A percentile compares a stretch with the other conserved stretches of the same genome.
phyloP scores from a whole-genome alignment of 2,888 invertebrate species.

The Trichogramma dendrolimi region DNA sequence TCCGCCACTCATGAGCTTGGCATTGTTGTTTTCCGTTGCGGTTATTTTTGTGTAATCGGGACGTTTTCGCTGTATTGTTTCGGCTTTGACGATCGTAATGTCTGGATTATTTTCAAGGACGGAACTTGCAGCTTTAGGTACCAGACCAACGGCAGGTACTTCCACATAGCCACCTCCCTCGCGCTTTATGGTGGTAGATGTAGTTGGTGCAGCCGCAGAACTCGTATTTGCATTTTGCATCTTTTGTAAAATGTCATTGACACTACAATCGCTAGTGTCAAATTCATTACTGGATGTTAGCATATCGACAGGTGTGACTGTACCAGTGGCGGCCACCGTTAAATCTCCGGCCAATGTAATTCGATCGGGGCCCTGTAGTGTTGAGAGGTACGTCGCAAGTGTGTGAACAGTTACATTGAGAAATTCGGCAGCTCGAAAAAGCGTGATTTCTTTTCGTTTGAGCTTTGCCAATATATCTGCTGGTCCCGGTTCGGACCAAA shows the following conservation, averaged over 20 bases:
- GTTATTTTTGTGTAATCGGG: slow-evolving; percentile 50
- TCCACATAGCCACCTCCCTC: slow-evolving; percentile 50
- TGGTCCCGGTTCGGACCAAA: slow-evolving; percentile 75
- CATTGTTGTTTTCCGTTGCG: slow-evolving; percentile 50
- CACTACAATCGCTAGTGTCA: slow-evolving; percentile 30
- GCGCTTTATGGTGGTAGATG: slow-evolving; percentile 50
- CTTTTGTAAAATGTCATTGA: slow-evolving; percentile 53
- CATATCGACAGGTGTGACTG: slow-evolving; percentile 4
- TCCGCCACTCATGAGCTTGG: slow-evolving; percentile 50
- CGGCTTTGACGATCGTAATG: slow-evolving; percentile 61
- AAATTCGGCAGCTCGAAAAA: slow-evolving; percentile 71
- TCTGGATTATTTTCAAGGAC: slow-evolving; percentile 59
- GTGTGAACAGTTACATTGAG: slow-evolving; percentile 73
- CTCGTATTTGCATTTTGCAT: slow-evolving; percentile 42
- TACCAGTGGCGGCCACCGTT: slow-evolving; percentile 41
- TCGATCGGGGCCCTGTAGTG: slow-evolving; percentile 56
- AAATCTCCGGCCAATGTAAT: slow-evolving; percentile 53
- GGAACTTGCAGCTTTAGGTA: slow-evolving; percentile 48
- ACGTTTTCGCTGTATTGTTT: slow-evolving; percentile 51
- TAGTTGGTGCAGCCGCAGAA: slow-evolving; percentile 39
- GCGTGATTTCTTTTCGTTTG: slow-evolving; percentile 67
- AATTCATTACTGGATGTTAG: not conserved
- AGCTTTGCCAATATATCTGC: slow-evolving; percentile 69
- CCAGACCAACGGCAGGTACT: slow-evolving; percentile 42
- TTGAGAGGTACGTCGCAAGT: slow-evolving; percentile 66